Percentiles rank a stretch among this genome's conserved stretches.
These are phyloP conservation scores for Hestina assimilis DNA, from an alignment of 1,140 invertebrate species.

Conservation along the genomic window DNA sequence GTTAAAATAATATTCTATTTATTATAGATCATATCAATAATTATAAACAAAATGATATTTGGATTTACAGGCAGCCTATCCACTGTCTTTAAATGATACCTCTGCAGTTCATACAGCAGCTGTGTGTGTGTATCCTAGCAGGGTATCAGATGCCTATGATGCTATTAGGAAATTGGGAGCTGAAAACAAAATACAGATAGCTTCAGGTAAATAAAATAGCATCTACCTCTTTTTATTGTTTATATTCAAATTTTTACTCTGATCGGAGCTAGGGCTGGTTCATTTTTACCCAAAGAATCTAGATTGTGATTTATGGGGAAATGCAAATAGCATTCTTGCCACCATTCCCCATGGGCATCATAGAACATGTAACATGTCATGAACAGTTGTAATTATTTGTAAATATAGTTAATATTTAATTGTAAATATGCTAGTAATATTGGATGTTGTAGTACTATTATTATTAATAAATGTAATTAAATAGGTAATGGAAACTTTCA, in stretches of 20 bases:
- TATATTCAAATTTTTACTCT: not conserved
- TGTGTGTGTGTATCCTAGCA: slow-evolving; percentile 96
- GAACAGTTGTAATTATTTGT: too few species aligned
- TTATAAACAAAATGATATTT: not conserved
- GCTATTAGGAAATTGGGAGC: slow-evolving; percentile 81
- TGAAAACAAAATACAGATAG: slow-evolving; percentile 82
- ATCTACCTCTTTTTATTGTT: not conserved
- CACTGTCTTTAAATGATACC: slow-evolving; percentile 55
- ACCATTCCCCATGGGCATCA: too few species aligned
- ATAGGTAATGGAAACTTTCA: too few species aligned
- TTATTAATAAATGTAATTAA: too few species aligned
- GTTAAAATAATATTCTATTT: not conserved
- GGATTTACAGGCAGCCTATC: slow-evolving; percentile 78
- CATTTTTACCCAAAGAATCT: too few species aligned
- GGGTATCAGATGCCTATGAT: slow-evolving; percentile 85
- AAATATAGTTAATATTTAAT: too few species aligned
- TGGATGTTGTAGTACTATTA: too few species aligned
- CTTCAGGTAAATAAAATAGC: slow-evolving; percentile 86
- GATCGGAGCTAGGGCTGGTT: too few species aligned
- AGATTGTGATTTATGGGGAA: too few species aligned
- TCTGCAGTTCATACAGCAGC: slow-evolving; percentile 85
- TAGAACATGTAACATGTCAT: not conserved
- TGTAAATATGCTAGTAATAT: too few species aligned
- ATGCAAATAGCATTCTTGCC: too few species aligned
- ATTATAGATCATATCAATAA: not conserved